Percentiles rank a stretch among this genome's conserved stretches.
These are phyloP conservation scores for Xyrichtys novacula DNA, from an alignment of 2,797 vertebrate species.

Conservation along the genomic window DNA sequence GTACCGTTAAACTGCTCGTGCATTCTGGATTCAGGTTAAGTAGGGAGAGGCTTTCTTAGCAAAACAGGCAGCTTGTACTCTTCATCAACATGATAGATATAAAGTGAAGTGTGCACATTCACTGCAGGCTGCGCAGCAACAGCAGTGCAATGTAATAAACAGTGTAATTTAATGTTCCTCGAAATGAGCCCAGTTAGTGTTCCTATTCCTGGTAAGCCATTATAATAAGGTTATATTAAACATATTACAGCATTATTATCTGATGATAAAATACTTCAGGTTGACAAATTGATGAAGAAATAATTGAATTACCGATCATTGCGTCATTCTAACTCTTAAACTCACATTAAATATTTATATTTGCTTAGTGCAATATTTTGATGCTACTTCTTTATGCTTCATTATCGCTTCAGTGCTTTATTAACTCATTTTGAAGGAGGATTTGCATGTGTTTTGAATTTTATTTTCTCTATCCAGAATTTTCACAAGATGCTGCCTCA, in stretches of 20 bases:
- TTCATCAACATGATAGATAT: constrained; percentile 29
- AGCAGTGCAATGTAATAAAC: constrained; percentile 20
- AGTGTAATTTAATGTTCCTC: constrained; percentile 29
- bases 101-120: constrained; percentile 14
- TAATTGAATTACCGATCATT: constrained; percentile 23
- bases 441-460: neutral
- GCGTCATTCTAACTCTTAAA: constrained; percentile 14
- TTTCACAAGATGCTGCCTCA: neutral
- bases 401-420: neutral
- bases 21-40: constrained; percentile 35
- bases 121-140: constrained; percentile 31
- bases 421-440: constrained; percentile 4
- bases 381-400: neutral
- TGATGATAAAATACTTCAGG: constrained; percentile 10
- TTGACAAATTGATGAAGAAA: neutral
- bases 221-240: neutral
- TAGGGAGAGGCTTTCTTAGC: constrained; percentile 15
- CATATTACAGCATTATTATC: constrained; percentile 21
- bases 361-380: constrained; percentile 15
- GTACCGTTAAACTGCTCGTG: constrained; percentile 14
- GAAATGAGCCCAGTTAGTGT: constrained; percentile 29
- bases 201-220: constrained; percentile 7
- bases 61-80: constrained; percentile 21
- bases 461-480: neutral
- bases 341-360: constrained; percentile 14